These are phyloP conservation scores for Chymomyza amoena DNA, from an alignment of 2,888 invertebrate genomes.

Conservation along the genomic window DNA sequence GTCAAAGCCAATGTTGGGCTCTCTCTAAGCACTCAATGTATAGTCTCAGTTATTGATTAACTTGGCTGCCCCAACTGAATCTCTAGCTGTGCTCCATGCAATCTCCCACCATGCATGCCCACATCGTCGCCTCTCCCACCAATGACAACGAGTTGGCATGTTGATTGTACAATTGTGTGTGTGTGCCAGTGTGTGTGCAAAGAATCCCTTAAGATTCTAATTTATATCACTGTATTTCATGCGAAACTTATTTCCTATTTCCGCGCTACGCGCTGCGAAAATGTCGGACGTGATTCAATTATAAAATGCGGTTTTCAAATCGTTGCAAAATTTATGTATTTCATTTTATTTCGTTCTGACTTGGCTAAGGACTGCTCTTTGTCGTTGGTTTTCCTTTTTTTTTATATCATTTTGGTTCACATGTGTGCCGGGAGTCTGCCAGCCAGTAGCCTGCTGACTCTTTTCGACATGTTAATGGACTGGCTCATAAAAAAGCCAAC, in stretches of 20 bases:
- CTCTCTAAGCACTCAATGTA: constrained; percentile 29
- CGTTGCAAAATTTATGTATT: constrained; percentile 77
- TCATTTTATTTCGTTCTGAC: constrained; percentile 63
- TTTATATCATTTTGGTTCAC: constrained; percentile 26
- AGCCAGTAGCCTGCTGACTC: not conserved
- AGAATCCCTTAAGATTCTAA: constrained; percentile 72
- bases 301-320: constrained; percentile 78
- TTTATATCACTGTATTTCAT: constrained; percentile 60
- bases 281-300: constrained; percentile 79
- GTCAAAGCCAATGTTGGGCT: constrained; percentile 35
- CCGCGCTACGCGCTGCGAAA: constrained; percentile 59
- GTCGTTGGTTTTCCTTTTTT: not conserved
- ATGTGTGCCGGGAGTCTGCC: constrained; percentile 47
- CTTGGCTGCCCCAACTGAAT: constrained; percentile 16
- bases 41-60: constrained; percentile 56
- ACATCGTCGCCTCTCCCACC: not conserved
- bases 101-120: not conserved
- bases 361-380: constrained; percentile 4
- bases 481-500: constrained; percentile 60
- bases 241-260: constrained; percentile 69
- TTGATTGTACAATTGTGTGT: not conserved
- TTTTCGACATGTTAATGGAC: constrained; percentile 58
- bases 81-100: not conserved
- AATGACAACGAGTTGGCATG: constrained; percentile 1
- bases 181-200: constrained; percentile 14